These are phyloP conservation scores for Nudaria mundana DNA, from an alignment of 2,888 invertebrate genomes.

Conservation along the genomic window DNA sequence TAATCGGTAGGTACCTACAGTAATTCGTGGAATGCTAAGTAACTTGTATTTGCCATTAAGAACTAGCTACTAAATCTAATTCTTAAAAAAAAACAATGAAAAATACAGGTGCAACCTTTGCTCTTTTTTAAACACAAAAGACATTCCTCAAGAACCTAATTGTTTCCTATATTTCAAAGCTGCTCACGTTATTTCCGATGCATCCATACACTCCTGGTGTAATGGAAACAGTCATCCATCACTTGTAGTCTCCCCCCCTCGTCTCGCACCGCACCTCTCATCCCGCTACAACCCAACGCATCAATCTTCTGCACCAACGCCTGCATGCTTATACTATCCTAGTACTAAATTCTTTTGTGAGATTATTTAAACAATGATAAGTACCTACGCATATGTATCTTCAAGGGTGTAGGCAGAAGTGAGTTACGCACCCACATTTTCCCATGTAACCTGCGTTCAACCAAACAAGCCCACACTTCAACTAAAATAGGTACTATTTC, in stretches of 20 bases:
- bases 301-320: constrained; percentile 68
- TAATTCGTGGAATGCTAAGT: too few species aligned
- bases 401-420: too few species aligned
- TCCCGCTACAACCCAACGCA: constrained; percentile 40
- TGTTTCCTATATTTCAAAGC: constrained; percentile 24
- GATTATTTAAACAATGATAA: constrained; percentile 11
- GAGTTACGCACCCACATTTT: too few species aligned
- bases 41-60: too few species aligned
- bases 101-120: too few species aligned
- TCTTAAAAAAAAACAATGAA: too few species aligned
- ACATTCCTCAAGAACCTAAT: constrained; percentile 21
- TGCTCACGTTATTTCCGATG: constrained; percentile 30
- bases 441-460: background rate
- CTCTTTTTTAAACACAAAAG: background rate
- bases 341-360: constrained; percentile 41
- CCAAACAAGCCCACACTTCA: background rate
- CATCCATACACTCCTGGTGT: constrained; percentile 39
- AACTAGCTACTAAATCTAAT: too few species aligned
- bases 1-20: too few species aligned
- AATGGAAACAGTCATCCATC: constrained; percentile 56
- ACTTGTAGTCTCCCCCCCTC: constrained; percentile 34
- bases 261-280: constrained; percentile 2
- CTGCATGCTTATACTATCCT: constrained; percentile 52
- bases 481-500: too few species aligned
- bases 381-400: background rate